Evolutionary conservation across 1,140 invertebrate genomes (phyloP).

Genomic region (Rhyacophila brunnea): DNA sequence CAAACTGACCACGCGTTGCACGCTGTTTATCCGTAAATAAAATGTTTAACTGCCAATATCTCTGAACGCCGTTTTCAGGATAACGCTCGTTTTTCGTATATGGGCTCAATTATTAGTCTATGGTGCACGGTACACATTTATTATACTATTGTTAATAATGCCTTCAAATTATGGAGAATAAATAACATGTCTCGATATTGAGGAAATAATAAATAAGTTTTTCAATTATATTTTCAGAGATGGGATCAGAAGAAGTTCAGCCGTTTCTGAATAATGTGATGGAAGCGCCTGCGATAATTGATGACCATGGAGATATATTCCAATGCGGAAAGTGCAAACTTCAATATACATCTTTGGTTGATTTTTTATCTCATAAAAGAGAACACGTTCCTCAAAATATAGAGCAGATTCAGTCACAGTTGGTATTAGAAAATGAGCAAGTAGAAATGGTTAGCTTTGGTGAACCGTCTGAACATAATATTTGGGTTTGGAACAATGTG

Average conservation of each 20-base stretch:
- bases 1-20: too few relatives aligned
- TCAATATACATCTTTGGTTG: constrained; percentile 53
- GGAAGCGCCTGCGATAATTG: constrained; percentile 7
- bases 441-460: constrained; percentile 6
- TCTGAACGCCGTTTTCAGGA: too few relatives aligned
- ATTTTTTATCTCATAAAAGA: constrained; percentile 60
- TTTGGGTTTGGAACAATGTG: constrained; percentile 22
- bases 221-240: not conserved
- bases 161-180: too few relatives aligned
- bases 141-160: too few relatives aligned
- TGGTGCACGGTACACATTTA: too few relatives aligned
- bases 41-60: too few relatives aligned
- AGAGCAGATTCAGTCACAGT: constrained; percentile 2
- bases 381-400: constrained; percentile 6
- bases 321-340: constrained; percentile 64
- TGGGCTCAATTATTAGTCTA: too few relatives aligned
- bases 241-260: constrained; percentile 12
- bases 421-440: constrained; percentile 9
- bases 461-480: constrained; percentile 18
- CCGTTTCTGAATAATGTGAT: constrained; percentile 8
- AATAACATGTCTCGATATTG: too few relatives aligned
- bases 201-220: too few relatives aligned
- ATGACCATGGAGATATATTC: constrained; percentile 55
- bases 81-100: too few relatives aligned
- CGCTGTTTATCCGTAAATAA: too few relatives aligned